These are phyloP conservation scores for Tanytarsus gracilentus DNA, from an alignment of 2,888 invertebrate genomes.

Conservation along the genomic window DNA sequence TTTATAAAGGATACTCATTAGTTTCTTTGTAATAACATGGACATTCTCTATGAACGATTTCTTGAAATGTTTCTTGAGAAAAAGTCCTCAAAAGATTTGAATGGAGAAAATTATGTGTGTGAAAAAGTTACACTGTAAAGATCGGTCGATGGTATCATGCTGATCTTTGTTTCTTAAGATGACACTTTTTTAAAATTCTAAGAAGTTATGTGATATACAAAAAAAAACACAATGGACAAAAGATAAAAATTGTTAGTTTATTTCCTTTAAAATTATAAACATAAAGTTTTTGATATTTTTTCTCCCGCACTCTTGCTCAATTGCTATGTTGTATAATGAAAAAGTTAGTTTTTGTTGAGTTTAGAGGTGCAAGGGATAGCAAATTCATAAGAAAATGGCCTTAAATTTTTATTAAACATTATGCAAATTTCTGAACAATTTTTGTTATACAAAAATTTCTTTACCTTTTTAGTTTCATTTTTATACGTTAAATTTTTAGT, in stretches of 20 bases:
- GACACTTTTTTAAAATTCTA: conserved; percentile 25
- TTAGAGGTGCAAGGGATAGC: too few relatives aligned
- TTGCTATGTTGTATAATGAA: too few relatives aligned
- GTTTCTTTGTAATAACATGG: background rate
- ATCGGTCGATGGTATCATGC: conserved; percentile 22
- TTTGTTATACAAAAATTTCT: too few relatives aligned
- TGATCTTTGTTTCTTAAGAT: conserved; percentile 19
- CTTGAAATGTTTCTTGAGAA: background rate
- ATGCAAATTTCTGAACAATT: too few relatives aligned
- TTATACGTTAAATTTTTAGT: too few relatives aligned
- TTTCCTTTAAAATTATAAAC: too few relatives aligned
- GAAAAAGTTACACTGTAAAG: too few relatives aligned
- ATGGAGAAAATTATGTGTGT: background rate
- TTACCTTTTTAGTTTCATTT: too few relatives aligned
- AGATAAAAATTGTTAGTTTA: background rate
- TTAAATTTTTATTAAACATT: too few relatives aligned
- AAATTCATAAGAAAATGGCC: too few relatives aligned
- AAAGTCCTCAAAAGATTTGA: conserved; percentile 7
- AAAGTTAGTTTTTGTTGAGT: too few relatives aligned
- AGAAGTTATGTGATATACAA: conserved; percentile 27
- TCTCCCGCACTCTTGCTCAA: background rate
- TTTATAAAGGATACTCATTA: conserved; percentile 21
- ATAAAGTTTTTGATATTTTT: too few relatives aligned
- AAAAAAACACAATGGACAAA: background rate
- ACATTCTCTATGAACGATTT: background rate